A percentile compares a stretch with the other conserved stretches of the same genome.
Conservation (phyloP, 1,140 invertebrate species). For the honey bee (Apis mellifera) region DNA sequence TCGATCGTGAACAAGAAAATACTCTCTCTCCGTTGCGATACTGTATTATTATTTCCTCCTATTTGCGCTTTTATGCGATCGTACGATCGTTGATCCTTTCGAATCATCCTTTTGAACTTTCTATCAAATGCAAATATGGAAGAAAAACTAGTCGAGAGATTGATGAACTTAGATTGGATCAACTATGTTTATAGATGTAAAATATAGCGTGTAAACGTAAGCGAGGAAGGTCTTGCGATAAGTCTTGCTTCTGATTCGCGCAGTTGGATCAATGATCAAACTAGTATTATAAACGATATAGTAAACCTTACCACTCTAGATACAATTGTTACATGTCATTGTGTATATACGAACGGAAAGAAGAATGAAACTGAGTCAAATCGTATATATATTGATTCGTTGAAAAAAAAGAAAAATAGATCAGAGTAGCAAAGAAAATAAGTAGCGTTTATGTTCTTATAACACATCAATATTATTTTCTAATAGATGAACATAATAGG, state of each 20-base stretch:
- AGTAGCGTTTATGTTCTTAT: not conserved
- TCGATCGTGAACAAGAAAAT: conserved; percentile 48
- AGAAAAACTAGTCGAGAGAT: not conserved
- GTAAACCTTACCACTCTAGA: not conserved
- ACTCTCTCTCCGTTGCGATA: not conserved
- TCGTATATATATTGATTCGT: not conserved
- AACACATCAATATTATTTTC: not conserved
- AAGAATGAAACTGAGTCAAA: conserved; percentile 9
- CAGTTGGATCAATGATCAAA: conserved; percentile 32
- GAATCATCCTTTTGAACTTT: not conserved
- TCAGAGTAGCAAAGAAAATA: not conserved
- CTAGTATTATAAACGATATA: not conserved
- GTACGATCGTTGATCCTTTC: not conserved
- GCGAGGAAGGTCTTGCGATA: not conserved
- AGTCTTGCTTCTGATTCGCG: conserved; percentile 5
- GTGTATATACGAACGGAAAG: not conserved
- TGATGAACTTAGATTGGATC: not conserved
- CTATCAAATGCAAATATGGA: not conserved
- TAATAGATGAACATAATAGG: not conserved
- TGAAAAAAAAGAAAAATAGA: not conserved
- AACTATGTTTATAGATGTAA: not conserved
- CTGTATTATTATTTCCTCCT: conserved; percentile 21
- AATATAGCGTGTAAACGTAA: not conserved
- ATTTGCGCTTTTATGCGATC: conserved; percentile 18
- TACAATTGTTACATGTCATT: not conserved